Evolutionary conservation across 1,140 invertebrate species (phyloP), one percentile per base, ranked within the genome.

Genomic region (Anastrepha ludens): DNA sequence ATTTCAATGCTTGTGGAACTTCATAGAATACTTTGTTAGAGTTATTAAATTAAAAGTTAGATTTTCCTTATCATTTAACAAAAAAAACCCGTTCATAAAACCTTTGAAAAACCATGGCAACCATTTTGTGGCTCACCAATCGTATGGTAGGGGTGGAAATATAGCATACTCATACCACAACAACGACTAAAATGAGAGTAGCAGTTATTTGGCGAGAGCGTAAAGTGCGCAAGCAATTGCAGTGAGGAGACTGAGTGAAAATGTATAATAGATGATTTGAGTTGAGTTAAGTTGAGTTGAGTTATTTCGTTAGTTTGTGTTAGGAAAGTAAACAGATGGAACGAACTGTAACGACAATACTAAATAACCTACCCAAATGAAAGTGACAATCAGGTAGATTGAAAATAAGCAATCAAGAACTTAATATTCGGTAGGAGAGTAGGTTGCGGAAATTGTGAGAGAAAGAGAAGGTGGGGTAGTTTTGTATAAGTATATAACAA

Each of bases 321-420:
- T 67, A 9, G 29, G 0, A 67, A 67, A 67, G 65, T 67, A 67
- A 67, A 67, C 65, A 65, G 29, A 3, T 39, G 64, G 17, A 7
- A 65, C 29, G 20, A 65, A 65, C 64, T 29, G 29, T 29, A 29
- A 29, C 29, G n/a, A 65, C n/a, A 11, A 67, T 9, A 39, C 29
- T 29, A 67, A 20, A 67, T 41, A 41, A 67, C 29, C 65, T 67
- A 41, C 65, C 65, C 65, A 41, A 67, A 41, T 41, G 29, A 67
- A 41, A 41, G 65, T 41, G 65, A 67, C 65, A 67, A 67, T 67
- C 39, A 39, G 65, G 65, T 41, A 67, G 29, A 7, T 67, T 67
- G 13, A 39, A 41, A 7, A 8, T 39, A 67, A 20, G 39, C 8
- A 41, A 41, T 20, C 20, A 67, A 67, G 20, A 67, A 67, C 3